Conservation (phyloP, 2,888 invertebrate species). For the Parnassius orleans region DNA sequence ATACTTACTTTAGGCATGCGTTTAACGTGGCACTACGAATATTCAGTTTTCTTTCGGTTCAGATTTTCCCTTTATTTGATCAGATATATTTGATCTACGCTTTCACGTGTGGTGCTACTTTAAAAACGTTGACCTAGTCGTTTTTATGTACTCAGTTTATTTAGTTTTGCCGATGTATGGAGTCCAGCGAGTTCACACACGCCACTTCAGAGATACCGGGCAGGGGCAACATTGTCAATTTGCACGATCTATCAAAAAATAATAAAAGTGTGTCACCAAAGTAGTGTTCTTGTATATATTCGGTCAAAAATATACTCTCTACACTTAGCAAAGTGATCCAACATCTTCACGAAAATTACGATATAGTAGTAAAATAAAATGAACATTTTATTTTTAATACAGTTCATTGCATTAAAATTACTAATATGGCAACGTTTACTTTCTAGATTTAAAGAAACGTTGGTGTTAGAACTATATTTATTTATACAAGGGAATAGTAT, state of each 20-base stretch:
- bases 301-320: not conserved
- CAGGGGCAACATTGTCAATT: conserved; percentile 45
- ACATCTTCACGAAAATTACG: no score
- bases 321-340: no score
- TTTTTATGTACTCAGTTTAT: conserved; percentile 59
- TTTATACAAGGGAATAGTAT: no score
- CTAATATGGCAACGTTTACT: no score
- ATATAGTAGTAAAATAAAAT: no score
- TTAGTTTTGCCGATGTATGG: conserved; percentile 46
- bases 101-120: conserved; percentile 73
- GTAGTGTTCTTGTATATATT: conserved; percentile 53
- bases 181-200: conserved; percentile 17
- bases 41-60: conserved; percentile 29
- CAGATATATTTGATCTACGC: conserved; percentile 69
- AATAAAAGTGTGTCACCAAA: conserved; percentile 60
- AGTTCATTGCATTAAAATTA: no score
- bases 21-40: not conserved
- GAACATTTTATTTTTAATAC: no score
- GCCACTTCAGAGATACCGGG: conserved; percentile 25
- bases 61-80: conserved; percentile 66
- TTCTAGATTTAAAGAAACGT: no score
- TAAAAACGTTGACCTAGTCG: conserved; percentile 71
- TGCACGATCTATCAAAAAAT: conserved; percentile 52
- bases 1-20: no score
- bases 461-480: no score